Conservation (phyloP, 2,113 vertebrate species). For the Chionis minor region DNA sequence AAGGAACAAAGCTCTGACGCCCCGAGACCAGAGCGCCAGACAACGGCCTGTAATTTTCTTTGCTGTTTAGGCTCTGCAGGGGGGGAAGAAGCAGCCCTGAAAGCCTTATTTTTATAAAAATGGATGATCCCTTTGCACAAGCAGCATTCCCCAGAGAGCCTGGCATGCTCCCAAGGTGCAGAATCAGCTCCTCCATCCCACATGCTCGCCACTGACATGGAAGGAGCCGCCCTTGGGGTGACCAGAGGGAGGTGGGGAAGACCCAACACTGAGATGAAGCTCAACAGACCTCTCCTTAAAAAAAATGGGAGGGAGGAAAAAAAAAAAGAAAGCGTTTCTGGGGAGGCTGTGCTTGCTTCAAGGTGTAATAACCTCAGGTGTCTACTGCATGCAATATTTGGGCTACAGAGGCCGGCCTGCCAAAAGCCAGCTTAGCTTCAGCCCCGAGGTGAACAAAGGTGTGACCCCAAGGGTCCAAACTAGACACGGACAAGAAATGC, state of each 20-base stretch:
- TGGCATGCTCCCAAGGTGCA: neutral
- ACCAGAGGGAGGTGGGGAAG: neutral
- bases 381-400: neutral
- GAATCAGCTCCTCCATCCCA: neutral
- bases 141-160: neutral
- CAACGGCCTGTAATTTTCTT: neutral
- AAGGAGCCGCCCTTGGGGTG: neutral
- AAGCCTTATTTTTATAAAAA: neutral
- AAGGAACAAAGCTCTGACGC: constrained; percentile 20
- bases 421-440: neutral
- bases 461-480: neutral
- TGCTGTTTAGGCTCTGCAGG: neutral
- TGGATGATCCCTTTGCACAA: neutral
- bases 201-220: fast-evolving
- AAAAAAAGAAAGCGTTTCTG: neutral
- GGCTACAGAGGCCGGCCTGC: neutral
- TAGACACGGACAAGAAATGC: neutral
- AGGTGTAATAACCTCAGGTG: neutral
- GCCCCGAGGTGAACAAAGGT: neutral
- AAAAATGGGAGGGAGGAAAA: neutral
- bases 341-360: neutral
- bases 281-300: neutral
- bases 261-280: neutral
- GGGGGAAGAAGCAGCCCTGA: neutral
- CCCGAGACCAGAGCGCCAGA: fast-evolving